Percentiles rank a stretch among this genome's conserved stretches.
Evolutionary conservation across 1,140 invertebrate genomes (phyloP).

Genomic region (Eufriesea mexicana): DNA sequence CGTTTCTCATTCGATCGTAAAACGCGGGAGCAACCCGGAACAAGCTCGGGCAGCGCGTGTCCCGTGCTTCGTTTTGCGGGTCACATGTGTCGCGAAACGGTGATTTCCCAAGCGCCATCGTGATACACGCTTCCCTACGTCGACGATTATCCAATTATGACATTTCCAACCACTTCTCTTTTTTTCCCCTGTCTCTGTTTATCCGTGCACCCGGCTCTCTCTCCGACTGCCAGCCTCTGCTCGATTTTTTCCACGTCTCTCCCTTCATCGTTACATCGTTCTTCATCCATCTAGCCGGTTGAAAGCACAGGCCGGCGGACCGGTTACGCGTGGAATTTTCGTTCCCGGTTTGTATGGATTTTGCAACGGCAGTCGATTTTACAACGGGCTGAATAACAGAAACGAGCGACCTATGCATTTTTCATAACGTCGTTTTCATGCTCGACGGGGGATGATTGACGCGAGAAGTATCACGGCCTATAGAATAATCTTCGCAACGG

Average conservation of each 20-base stretch:
- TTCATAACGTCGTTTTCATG: not conserved
- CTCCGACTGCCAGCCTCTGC: not conserved
- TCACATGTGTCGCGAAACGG: slow-evolving; percentile 45
- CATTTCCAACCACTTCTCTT: not conserved
- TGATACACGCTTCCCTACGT: not conserved
- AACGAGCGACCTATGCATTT: slow-evolving; percentile 13
- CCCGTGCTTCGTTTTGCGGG: slow-evolving; percentile 35
- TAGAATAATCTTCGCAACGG: not conserved
- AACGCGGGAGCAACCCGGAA: slow-evolving; percentile 1
- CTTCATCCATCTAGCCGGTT: not conserved
- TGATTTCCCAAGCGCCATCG: slow-evolving; percentile 46
- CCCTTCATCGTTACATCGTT: not conserved
- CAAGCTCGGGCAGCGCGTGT: not conserved
- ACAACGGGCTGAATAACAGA: slow-evolving; percentile 10
- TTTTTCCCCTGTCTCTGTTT: not conserved
- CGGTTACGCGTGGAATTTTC: slow-evolving; percentile 14
- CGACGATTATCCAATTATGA: slow-evolving; percentile 14
- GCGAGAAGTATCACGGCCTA: not conserved
- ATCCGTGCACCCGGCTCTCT: not conserved
- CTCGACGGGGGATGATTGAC: too few species aligned
- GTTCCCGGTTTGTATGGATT: not conserved
- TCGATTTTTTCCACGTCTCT: not conserved
- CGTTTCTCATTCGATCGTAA: slow-evolving; percentile 44
- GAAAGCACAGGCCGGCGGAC: not conserved
- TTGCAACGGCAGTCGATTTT: not conserved